phyloP scores from a whole-genome alignment of 2,113 vertebrate genomes.

The Sphaerodactylus townsendi region DNA sequence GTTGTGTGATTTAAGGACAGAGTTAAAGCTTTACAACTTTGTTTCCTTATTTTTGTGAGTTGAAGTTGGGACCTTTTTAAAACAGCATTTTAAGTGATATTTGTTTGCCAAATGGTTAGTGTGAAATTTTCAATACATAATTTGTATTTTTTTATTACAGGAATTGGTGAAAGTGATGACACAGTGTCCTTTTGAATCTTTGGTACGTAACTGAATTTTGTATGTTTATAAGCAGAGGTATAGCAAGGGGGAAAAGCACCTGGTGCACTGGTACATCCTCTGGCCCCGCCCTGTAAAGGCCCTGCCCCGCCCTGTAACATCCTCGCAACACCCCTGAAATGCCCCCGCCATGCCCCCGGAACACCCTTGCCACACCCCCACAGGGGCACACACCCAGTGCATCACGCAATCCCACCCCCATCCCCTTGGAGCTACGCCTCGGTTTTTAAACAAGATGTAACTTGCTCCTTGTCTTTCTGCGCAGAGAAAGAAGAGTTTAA shows the following conservation, averaged over 20 bases:
- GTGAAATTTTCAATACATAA: constrained; percentile 25
- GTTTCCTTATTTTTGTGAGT: background rate
- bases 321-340: too few species aligned
- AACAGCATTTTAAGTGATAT: background rate
- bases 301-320: too few species aligned
- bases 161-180: constrained; percentile 85
- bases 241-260: too few species aligned
- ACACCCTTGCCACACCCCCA: too few species aligned
- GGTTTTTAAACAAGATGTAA: constrained; percentile 3
- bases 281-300: too few species aligned
- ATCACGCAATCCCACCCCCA: too few species aligned
- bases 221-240: constrained; percentile 24
- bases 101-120: constrained; percentile 5
- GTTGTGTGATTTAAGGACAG: constrained; percentile 5
- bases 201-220: constrained; percentile 80
- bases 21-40: constrained; percentile 5
- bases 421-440: too few species aligned
- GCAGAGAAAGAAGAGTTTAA: constrained; percentile 86
- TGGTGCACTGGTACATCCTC: too few species aligned
- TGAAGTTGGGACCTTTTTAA: background rate
- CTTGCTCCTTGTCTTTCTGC: constrained; percentile 46
- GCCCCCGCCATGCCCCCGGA: too few species aligned
- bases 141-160: constrained; percentile 66
- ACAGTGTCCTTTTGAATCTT: constrained; percentile 84
- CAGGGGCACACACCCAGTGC: too few species aligned